Percentiles rank a stretch among this genome's conserved stretches.
Conservation (phyloP, 2,888 invertebrate species). For the Alentia gelatinosa region DNA sequence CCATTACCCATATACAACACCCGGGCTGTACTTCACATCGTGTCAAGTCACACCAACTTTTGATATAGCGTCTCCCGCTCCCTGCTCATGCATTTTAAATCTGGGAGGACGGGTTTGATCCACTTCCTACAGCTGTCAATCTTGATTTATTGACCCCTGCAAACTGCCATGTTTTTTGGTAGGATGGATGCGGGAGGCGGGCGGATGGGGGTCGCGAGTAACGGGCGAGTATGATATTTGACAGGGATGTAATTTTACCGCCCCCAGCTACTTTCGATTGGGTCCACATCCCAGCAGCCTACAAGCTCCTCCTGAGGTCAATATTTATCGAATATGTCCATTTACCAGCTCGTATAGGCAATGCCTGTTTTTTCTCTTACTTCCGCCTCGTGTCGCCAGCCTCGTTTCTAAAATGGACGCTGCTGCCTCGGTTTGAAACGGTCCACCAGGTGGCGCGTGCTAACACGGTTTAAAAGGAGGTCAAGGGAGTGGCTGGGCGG, state of each 20-base stretch:
- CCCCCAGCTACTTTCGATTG: conserved; percentile 32
- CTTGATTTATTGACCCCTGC: not conserved
- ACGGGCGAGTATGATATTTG: not conserved
- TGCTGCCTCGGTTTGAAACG: not conserved
- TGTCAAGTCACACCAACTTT: not conserved
- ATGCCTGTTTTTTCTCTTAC: not conserved
- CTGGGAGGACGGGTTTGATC: not conserved
- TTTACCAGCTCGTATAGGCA: not conserved
- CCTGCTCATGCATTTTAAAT: not conserved
- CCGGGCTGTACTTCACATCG: not conserved
- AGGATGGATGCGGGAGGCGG: not conserved
- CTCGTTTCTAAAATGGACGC: not conserved
- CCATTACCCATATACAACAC: not conserved
- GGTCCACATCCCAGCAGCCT: not conserved
- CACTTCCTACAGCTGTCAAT: not conserved
- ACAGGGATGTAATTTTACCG: conserved; percentile 49
- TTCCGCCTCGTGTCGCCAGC: not conserved
- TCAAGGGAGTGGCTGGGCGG: not conserved
- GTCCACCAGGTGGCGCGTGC: not conserved
- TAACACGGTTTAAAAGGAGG: not conserved
- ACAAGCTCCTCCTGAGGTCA: not conserved
- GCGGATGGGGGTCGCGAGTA: not conserved
- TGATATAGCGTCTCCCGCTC: not conserved
- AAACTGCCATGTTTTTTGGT: not conserved
- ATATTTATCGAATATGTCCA: conserved; percentile 49